A percentile compares a stretch with the other conserved stretches of the same genome.
phyloP scores from a whole-genome alignment of 2,797 vertebrate genomes.

The Spondyliosoma cantharus region DNA sequence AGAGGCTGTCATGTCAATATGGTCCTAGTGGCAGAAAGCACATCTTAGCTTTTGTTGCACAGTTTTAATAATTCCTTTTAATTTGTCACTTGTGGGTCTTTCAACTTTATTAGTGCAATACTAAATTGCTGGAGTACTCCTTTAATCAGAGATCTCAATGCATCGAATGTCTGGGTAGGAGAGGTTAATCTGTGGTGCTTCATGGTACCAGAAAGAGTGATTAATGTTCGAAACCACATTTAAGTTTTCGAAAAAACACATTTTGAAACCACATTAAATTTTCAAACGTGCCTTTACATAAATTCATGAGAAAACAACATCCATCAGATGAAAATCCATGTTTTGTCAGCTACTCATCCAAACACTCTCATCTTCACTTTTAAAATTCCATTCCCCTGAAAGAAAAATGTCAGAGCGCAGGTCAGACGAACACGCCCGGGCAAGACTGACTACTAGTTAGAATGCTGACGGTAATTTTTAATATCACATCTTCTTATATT shows the following conservation, averaged over 20 bases:
- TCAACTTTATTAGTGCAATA: background rate
- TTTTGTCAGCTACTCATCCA: background rate
- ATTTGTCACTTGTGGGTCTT: background rate
- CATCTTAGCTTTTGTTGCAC: background rate
- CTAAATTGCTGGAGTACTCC: background rate
- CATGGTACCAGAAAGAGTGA: background rate
- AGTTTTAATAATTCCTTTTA: background rate
- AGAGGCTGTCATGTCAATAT: too few relatives aligned
- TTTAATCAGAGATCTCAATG: background rate
- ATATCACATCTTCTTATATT: background rate
- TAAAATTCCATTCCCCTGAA: background rate
- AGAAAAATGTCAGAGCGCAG: conserved; percentile 11
- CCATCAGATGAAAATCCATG: background rate
- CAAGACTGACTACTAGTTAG: background rate
- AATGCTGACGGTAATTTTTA: background rate
- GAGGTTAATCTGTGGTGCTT: too few relatives aligned
- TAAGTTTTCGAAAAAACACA: background rate
- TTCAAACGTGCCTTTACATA: background rate
- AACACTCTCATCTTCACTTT: background rate
- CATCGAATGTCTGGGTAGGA: background rate
- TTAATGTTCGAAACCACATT: background rate
- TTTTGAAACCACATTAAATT: too few relatives aligned
- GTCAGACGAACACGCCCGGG: background rate
- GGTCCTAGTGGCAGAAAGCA: too few relatives aligned
- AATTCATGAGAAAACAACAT: conserved; percentile 3